Evolutionary conservation across 2,797 vertebrate genomes (phyloP), one percentile per base, ranked within the genome.

Genomic region (Karalla daura): DNA sequence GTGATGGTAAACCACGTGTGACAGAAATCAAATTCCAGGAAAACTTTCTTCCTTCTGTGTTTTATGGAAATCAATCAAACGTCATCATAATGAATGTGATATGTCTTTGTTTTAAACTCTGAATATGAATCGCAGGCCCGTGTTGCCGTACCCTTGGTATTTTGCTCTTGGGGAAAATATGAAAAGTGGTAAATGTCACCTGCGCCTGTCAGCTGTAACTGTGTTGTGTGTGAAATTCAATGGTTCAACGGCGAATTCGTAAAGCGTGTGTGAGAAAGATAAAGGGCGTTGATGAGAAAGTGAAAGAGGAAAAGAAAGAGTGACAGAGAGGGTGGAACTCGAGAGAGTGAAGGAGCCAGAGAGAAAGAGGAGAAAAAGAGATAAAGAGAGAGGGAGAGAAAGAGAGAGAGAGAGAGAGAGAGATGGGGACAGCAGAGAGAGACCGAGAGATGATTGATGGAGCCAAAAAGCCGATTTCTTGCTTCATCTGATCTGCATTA

Each of bases 401-500:
- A 39, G 72, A 70, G 66, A 66, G 69, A 76, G 53, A 30, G 50
- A 58, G 70, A 66, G 67, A 69, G 73, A 60, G 62, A 74, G 66
- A 66, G 62, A 64, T 17, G 3, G 62, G 44, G 50, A 70, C 66
- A 73, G 60, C 30, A 47, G 56, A 73, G 81, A 69, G 73, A 60
- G 62, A 74, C 51, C 3, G 56, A 77, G 74, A 83, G 72, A 87
- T 90, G 89, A 91, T 90, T 90, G 89, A 91, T 85, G 86, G 80
- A 86, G 85, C 81, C 81, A 86, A 89, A 85, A 87, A 85, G 85
- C 73, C 70, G 87, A 88, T 92, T 91, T 90, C 88, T 91, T 92
- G 90, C 90, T 90, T 89, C 89, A 90, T 92, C 89, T 91, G 88
- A 90, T 91, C 84, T 90, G 86, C 87, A 89, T 91, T 90, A 89